Evolutionary conservation across 2,797 vertebrate genomes (phyloP).

Genomic region (Siniperca scherzeri): DNA sequence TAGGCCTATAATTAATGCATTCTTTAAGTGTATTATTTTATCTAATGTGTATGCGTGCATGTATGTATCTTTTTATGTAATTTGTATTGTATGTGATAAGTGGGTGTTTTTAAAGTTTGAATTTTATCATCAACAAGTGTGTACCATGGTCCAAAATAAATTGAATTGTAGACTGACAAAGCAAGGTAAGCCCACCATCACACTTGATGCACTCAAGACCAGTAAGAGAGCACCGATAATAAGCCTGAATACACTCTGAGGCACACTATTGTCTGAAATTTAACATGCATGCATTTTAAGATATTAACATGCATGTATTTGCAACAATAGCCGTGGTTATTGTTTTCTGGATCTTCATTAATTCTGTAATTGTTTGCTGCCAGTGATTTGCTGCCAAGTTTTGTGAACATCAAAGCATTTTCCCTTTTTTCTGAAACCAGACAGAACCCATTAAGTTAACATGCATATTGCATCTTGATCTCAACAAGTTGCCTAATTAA

Average conservation of each 20-base stretch:
- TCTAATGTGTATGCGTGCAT: neutral
- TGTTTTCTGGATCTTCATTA: slow-evolving; percentile 86
- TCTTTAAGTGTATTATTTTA: neutral
- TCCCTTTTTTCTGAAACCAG: slow-evolving; percentile 70
- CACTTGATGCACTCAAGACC: slow-evolving; percentile 65
- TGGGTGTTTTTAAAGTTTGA: slow-evolving; percentile 4
- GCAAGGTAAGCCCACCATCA: slow-evolving; percentile 54
- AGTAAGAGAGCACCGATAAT: slow-evolving; percentile 55
- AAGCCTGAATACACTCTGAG: slow-evolving; percentile 42
- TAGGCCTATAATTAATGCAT: neutral
- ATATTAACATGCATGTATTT: slow-evolving; percentile 83
- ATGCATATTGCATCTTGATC: slow-evolving; percentile 85
- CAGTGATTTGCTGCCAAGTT: slow-evolving; percentile 86
- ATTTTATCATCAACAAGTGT: neutral
- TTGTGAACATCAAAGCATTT: slow-evolving; percentile 87
- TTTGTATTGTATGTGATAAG: neutral
- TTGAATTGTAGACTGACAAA: slow-evolving; percentile 33
- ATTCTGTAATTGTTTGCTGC: slow-evolving; percentile 83
- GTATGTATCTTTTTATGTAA: neutral
- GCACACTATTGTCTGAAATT: slow-evolving; percentile 65
- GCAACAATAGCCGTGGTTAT: slow-evolving; percentile 76
- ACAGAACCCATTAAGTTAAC: slow-evolving; percentile 85
- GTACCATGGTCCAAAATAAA: slow-evolving; percentile 45
- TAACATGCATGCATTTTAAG: slow-evolving; percentile 77
- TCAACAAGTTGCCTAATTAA: slow-evolving; percentile 84